A percentile compares a stretch with the other conserved stretches of the same genome.
phyloP scores from a whole-genome alignment of 2,113 vertebrate genomes.

The Ammodytes marinus region DNA sequence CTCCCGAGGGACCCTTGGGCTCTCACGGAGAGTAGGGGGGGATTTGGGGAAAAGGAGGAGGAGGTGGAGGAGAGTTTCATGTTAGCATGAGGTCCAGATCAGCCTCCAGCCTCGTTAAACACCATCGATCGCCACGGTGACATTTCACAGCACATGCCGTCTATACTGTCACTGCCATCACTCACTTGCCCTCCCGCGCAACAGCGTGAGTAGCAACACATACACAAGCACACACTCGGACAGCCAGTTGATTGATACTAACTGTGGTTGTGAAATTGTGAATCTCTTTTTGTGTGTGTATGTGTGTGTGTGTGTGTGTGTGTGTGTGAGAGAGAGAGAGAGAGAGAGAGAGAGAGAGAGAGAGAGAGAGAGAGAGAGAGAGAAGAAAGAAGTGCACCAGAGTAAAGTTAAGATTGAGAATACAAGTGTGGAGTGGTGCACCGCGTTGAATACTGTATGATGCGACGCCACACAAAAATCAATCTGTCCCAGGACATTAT shows the following conservation, averaged over 20 bases:
- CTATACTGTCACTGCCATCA: constrained; percentile 82
- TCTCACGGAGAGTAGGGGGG: constrained; percentile 68
- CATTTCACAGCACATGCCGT: constrained; percentile 83
- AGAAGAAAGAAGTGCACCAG: not conserved
- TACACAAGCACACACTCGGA: constrained; percentile 21
- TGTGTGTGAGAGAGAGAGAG: not conserved
- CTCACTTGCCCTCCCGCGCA: constrained; percentile 61
- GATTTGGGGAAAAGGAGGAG: constrained; percentile 68
- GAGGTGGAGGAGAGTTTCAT: constrained; percentile 66
- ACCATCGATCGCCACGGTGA: constrained; percentile 84
- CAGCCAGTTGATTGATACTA: constrained; percentile 72
- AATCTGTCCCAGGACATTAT: not conserved
- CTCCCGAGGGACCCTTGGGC: constrained; percentile 64
- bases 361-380: not conserved
- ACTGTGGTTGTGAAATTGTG: constrained; percentile 64
- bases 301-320: constrained; percentile 20
- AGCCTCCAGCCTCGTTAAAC: constrained; percentile 85
- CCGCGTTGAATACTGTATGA: not conserved
- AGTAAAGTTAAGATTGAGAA: too few species aligned
- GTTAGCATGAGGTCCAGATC: constrained; percentile 84
- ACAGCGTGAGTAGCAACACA: constrained; percentile 42
- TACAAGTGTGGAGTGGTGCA: not conserved
- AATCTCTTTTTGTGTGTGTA: constrained; percentile 22
- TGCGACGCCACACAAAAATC: not conserved
- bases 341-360: not conserved